Base-by-base conservation (phyloP, 2,797 vertebrate species). In the Clarias platycephalus region DNA sequence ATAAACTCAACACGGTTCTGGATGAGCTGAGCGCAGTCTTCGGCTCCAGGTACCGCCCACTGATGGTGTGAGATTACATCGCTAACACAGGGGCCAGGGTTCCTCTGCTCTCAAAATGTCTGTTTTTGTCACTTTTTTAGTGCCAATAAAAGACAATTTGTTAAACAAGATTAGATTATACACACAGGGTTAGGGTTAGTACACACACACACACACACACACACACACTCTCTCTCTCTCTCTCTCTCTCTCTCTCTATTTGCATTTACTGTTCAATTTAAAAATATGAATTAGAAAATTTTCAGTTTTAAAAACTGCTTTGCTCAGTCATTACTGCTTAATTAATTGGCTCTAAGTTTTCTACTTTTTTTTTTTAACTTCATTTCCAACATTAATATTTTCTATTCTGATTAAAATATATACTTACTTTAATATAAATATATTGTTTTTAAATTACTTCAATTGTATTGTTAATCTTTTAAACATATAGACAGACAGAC, bases 1-100 rank as follows among this genome's bases (percentile, higher is more conserved):
- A 97, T 88, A 97, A 96, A 92, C 98, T 99, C 87, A 97, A 94
- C 87, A 94, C 90, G 0, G 97, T 97, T 10, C 91, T 99, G 91
- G 98, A 99, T 92, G 96, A 98, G 83, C 96, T 99, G 89, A 97
- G 98, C 0, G 85, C 94, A 70, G 96, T 94, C 0, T 98, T 98
- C 0, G 96, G 96, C 72, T 94, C 96, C 91, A 99, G 98, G 98
- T 99, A 95, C 95, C 31, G 18, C 10, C 24, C 18, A 26, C 31
- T 55, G 4, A 75, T 20, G 26, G 4, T 31, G 12, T 22, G 0
- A 44, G 8, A 8, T 75, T 8, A 57, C 3, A 4, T 28, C 22
- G 18, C 10, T 22, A 1, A 34, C 74, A 6, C 55, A 12, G 26
- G 31, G 26, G 5, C 9, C n/a, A 13, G 15, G 22, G 5, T n/a